A percentile compares a stretch with the other conserved stretches of the same genome.
phyloP scores from a whole-genome alignment of 2,888 invertebrate genomes.

The Poecilobothrus nobilitatus region DNA sequence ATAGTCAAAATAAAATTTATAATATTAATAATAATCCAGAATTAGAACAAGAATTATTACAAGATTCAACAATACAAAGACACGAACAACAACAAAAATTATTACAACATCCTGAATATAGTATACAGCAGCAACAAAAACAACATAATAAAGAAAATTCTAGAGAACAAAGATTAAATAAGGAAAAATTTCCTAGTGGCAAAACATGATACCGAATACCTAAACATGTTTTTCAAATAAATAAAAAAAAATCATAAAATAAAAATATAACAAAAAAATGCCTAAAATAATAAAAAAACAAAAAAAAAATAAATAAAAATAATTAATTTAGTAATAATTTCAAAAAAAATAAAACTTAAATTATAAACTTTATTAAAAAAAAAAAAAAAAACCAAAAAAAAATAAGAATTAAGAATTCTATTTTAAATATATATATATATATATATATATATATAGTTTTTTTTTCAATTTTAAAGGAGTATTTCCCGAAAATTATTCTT shows the following conservation, averaged over 20 bases:
- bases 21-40: constrained; percentile 11
- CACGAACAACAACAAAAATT: constrained; percentile 23
- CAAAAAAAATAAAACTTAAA: neutral
- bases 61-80: neutral
- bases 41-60: neutral
- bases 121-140: constrained; percentile 13
- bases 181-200: constrained; percentile 14
- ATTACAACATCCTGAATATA: constrained; percentile 18
- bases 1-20: neutral
- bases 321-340: no score
- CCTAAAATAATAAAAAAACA: neutral
- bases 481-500: no score
- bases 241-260: neutral
- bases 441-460: no score
- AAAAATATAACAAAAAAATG: neutral
- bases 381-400: no score
- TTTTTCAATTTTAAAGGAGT: no score
- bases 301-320: neutral
- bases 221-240: constrained; percentile 11
- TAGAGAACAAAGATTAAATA: neutral
- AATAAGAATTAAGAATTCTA: no score
- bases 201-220: constrained; percentile 29
- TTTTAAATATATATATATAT: no score
- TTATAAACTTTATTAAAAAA: neutral
- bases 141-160: constrained; percentile 19